Evolutionary conservation across 2,888 invertebrate species (phyloP).

Genomic region (Drosophila infuscata): DNA sequence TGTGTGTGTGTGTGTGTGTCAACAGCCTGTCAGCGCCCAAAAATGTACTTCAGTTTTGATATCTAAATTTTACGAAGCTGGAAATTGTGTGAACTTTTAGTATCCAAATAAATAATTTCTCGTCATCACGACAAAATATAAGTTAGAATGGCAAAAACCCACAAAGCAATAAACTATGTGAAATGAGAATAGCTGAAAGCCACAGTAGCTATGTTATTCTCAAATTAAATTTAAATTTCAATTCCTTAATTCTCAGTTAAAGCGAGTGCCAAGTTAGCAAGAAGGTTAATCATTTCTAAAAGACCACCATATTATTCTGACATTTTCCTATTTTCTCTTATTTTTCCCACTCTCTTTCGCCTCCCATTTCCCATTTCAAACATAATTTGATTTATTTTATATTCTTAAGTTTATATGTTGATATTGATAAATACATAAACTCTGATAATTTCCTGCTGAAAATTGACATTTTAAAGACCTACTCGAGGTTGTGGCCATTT

Average conservation of each 20-base stretch:
- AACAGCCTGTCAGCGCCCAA: slow-evolving; percentile 59
- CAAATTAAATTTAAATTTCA: too few relatives aligned
- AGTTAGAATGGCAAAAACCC: not conserved
- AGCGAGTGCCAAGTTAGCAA: too few relatives aligned
- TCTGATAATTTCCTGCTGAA: not conserved
- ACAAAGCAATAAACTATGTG: not conserved
- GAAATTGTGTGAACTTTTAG: not conserved
- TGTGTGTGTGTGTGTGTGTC: slow-evolving; percentile 25
- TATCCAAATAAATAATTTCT: slow-evolving; percentile 1
- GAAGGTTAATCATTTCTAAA: too few relatives aligned
- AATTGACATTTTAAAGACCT: not conserved
- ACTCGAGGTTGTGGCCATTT: not conserved
- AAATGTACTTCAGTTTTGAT: slow-evolving; percentile 44
- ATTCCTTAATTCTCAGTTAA: too few relatives aligned
- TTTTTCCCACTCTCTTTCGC: not conserved
- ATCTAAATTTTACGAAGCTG: slow-evolving; percentile 10
- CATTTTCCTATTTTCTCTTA: not conserved
- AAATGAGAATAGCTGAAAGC: not conserved
- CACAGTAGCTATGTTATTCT: not conserved
- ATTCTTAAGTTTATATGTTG: not conserved
- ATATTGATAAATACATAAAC: not conserved
- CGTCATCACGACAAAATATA: not conserved
- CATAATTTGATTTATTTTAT: not conserved
- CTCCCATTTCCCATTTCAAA: not conserved
- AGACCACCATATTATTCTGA: not conserved